Conservation (phyloP, 2,888 invertebrate genomes). For the Leucoptera coffeella region DNA sequence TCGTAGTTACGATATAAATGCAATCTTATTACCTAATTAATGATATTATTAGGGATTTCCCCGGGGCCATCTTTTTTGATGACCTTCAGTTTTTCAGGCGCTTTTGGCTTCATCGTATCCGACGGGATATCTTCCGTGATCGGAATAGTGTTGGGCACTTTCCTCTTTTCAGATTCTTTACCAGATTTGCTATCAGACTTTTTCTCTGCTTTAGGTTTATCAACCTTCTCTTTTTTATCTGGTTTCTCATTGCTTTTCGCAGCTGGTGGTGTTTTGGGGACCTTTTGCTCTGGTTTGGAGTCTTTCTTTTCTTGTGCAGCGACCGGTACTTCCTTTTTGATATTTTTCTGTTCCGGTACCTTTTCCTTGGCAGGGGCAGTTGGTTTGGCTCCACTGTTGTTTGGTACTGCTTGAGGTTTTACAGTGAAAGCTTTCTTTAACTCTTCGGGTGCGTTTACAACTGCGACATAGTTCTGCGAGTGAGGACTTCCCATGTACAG, state of each 20-base stretch:
- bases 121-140: slow-evolving; percentile 48
- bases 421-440: slow-evolving; percentile 28
- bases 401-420: slow-evolving; percentile 8
- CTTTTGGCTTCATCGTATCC: slow-evolving; percentile 48
- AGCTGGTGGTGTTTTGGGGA: neutral
- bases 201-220: slow-evolving; percentile 9
- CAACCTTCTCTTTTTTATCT: slow-evolving; percentile 10
- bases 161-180: slow-evolving; percentile 4
- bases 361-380: slow-evolving; percentile 3
- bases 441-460: slow-evolving; percentile 52
- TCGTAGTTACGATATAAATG: too few relatives aligned
- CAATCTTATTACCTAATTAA: too few relatives aligned
- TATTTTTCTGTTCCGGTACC: slow-evolving; percentile 5
- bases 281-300: neutral
- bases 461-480: slow-evolving; percentile 54
- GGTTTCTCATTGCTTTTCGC: slow-evolving; percentile 4
- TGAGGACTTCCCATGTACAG: slow-evolving; percentile 66
- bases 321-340: slow-evolving; percentile 7
- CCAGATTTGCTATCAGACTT: neutral
- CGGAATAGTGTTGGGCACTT: slow-evolving; percentile 25
- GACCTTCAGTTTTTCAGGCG: slow-evolving; percentile 50
- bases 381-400: slow-evolving; percentile 6
- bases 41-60: slow-evolving; percentile 41
- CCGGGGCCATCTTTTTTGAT: slow-evolving; percentile 52
- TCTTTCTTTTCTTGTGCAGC: slow-evolving; percentile 3